A percentile compares a stretch with the other conserved stretches of the same genome.
phyloP scores from a whole-genome alignment of 2,888 invertebrate genomes.

The Rhamnusium bicolor region DNA sequence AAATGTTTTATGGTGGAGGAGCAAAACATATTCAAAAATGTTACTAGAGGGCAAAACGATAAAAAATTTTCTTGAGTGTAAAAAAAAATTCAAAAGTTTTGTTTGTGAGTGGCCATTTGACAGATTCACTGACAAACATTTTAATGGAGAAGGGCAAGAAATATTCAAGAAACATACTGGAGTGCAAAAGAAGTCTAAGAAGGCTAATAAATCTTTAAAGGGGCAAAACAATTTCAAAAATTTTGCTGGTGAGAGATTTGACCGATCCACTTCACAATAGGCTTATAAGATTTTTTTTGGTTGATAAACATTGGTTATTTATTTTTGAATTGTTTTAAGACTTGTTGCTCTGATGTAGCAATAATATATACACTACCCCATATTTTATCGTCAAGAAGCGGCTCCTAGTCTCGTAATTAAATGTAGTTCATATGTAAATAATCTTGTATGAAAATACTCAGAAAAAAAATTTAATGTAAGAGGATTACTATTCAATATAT shows the following conservation, averaged over 20 bases:
- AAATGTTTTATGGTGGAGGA: no score
- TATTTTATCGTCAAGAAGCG: constrained; percentile 58
- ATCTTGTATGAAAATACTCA: constrained; percentile 50
- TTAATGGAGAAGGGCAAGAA: no score
- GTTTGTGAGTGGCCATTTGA: no score
- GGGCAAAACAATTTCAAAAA: neutral
- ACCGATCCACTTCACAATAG: constrained; percentile 51
- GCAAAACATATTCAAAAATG: neutral
- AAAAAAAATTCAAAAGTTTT: no score
- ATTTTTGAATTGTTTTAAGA: constrained; percentile 53
- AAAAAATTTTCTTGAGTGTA: no score
- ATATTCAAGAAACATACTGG: no score
- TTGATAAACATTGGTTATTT: constrained; percentile 60
- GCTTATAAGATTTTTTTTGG: constrained; percentile 59
- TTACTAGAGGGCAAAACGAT: no score
- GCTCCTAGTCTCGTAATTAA: constrained; percentile 69
- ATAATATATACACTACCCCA: constrained; percentile 55
- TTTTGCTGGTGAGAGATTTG: neutral
- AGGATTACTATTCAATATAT: constrained; percentile 4
- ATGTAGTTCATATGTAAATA: constrained; percentile 66
- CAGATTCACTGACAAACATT: no score
- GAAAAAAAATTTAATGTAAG: constrained; percentile 33
- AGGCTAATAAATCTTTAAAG: no score
- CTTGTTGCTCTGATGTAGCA: constrained; percentile 52
- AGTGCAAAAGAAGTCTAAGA: no score